Evolutionary conservation across 2,113 vertebrate species (phyloP).

Genomic region (Piprites chloris): DNA sequence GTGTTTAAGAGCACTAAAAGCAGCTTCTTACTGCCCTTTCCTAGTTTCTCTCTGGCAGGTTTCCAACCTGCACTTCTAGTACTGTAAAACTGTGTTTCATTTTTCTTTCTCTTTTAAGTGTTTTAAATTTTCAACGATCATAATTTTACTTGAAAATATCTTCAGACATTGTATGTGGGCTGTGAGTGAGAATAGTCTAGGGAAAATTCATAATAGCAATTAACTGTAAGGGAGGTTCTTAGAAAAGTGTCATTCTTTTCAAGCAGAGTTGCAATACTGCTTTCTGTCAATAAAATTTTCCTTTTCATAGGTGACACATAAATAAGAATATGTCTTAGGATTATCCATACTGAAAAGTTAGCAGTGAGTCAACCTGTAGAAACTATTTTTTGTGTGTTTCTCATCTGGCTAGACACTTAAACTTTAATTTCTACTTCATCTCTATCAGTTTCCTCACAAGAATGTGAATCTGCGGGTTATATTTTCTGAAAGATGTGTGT

Average conservation of each 20-base stretch:
- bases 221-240: slow-evolving; percentile 17
- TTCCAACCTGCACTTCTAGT: background rate
- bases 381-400: background rate
- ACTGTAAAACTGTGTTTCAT: background rate
- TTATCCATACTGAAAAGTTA: slow-evolving; percentile 10
- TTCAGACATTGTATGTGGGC: slow-evolving; percentile 6
- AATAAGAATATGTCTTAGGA: background rate
- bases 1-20: background rate
- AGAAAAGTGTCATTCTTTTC: background rate
- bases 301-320: background rate
- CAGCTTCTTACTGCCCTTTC: background rate
- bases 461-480: background rate
- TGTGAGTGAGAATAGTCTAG: slow-evolving; percentile 24
- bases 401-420: background rate
- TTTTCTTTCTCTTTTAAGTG: background rate
- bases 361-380: background rate
- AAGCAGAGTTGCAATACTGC: slow-evolving; percentile 16
- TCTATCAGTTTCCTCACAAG: background rate
- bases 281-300: slow-evolving; percentile 56
- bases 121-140: slow-evolving; percentile 11
- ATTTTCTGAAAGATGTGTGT: background rate
- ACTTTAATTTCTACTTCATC: background rate
- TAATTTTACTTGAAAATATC: slow-evolving; percentile 65
- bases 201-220: slow-evolving; percentile 8
- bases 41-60: background rate